These are phyloP conservation scores for Drosophila seguyi DNA, from an alignment of 1,140 invertebrate genomes.

Conservation along the genomic window DNA sequence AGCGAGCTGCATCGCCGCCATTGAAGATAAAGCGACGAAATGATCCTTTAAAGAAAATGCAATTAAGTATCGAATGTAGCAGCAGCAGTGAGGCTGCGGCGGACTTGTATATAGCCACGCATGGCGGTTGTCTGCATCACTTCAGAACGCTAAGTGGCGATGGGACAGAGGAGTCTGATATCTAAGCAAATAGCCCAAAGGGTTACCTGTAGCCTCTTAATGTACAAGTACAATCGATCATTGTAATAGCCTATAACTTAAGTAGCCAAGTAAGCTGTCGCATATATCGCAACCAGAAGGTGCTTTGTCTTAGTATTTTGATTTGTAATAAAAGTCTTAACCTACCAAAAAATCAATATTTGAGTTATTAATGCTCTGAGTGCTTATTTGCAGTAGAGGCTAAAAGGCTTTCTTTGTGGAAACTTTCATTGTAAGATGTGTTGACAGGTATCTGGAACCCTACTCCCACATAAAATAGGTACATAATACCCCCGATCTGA, in stretches of 20 bases:
- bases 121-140: conserved; percentile 76
- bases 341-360: background rate
- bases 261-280: conserved; percentile 53
- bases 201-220: conserved; percentile 26
- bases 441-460: background rate
- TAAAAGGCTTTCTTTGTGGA: background rate
- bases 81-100: conserved; percentile 44
- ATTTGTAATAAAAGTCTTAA: conserved; percentile 66
- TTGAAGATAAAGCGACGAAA: conserved; percentile 29
- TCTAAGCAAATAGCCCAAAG: conserved; percentile 40
- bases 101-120: conserved; percentile 72
- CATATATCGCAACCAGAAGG: conserved; percentile 45
- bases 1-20: conserved; percentile 26
- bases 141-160: conserved; percentile 41
- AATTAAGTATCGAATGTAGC: conserved; percentile 36
- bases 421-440: background rate
- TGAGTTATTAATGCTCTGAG: background rate
- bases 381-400: no score
- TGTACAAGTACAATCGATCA: conserved; percentile 32
- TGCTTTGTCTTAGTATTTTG: conserved; percentile 62
- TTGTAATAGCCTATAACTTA: conserved; percentile 61
- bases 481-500: background rate
- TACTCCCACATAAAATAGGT: background rate
- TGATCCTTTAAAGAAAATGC: conserved; percentile 46
- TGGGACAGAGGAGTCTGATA: conserved; percentile 61